Base-by-base conservation (phyloP, 2,113 vertebrate genomes). In the Gambusia affinis region DNA sequence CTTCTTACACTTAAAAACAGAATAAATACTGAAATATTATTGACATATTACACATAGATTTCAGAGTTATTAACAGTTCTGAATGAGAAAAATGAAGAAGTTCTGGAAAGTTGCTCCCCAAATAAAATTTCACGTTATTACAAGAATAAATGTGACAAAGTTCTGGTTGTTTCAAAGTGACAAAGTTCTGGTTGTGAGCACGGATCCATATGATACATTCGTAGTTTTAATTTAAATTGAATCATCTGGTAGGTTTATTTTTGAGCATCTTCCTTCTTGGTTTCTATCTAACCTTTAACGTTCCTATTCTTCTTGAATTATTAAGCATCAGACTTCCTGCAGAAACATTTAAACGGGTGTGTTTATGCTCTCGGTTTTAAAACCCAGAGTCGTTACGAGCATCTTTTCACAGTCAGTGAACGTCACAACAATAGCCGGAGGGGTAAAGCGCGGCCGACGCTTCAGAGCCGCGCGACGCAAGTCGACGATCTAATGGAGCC, bases 401-500 rank as follows among this genome's bases (percentile, higher is more conserved):
- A 39, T 67, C 77, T 85, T 83, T 76, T 78, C 57, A 78, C 54
- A 28, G 73, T 78, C 67, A 42, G 75, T 3, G 74, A 61, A 80
- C 24, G 22, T 24, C 60, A 80, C 68, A 83, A 86, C 86, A 90
- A 88, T 76, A 72, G 83, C 81, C 72, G 14, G 85, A 47, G 60
- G 51, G 67, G 67, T 63, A 68, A 66, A 57, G 69, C 51, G 72
- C 12, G 24, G 63, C 31, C 28, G 73, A 72, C 75, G 79, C 57
- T 54, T 76, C 76, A 64, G 51, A 72, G 75, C 15, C 33, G 47
- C 10, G 67, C 60, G 29, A 75, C 6, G 72, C 76, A 78, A 70
- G 87, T 63, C 67, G 80, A 35, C 51, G 80, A 82, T 86, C 81
- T 84, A 76, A 87, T 83, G 80, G 67, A 86, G 87, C 29, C 83